These are phyloP conservation scores for Glyptemys insculpta DNA, from an alignment of 2,797 vertebrate genomes.

Conservation along the genomic window DNA sequence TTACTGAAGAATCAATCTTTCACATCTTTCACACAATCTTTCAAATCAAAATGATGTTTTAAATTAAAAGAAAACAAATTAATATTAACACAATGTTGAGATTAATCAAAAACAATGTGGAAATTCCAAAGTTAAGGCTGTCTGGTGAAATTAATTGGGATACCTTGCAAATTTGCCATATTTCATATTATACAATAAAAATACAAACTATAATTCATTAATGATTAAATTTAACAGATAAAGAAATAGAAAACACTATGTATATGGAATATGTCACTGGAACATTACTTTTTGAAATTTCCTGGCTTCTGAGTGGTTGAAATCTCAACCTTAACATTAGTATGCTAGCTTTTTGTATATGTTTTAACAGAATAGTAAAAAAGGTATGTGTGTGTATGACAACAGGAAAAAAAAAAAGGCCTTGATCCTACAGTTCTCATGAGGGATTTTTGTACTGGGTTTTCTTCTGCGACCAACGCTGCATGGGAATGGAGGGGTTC, in stretches of 20 bases:
- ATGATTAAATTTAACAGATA: background rate
- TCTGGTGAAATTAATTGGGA: background rate
- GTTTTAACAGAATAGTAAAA: background rate
- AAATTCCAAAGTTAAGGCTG: background rate
- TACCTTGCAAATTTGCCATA: background rate
- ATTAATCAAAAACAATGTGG: background rate
- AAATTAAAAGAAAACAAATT: conserved; percentile 27
- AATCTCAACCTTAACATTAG: background rate
- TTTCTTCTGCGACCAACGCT: too few relatives aligned
- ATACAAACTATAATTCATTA: background rate
- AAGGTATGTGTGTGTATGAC: background rate
- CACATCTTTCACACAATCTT: background rate
- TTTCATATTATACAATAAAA: background rate
- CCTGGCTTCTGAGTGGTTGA: background rate
- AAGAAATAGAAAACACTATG: background rate
- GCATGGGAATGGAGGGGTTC: background rate
- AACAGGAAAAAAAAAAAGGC: background rate
- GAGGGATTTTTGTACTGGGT: background rate
- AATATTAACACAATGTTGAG: background rate
- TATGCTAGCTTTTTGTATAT: background rate
- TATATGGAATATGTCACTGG: background rate
- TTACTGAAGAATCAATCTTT: background rate
- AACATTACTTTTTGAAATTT: background rate
- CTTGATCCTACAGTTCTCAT: background rate
- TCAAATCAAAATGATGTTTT: conserved; percentile 21